Percentiles rank a stretch among this genome's conserved stretches.
Evolutionary conservation across 92 coral and sea anemone genomes (phyloP).

Genomic region (Pocillopora meandrina): DNA sequence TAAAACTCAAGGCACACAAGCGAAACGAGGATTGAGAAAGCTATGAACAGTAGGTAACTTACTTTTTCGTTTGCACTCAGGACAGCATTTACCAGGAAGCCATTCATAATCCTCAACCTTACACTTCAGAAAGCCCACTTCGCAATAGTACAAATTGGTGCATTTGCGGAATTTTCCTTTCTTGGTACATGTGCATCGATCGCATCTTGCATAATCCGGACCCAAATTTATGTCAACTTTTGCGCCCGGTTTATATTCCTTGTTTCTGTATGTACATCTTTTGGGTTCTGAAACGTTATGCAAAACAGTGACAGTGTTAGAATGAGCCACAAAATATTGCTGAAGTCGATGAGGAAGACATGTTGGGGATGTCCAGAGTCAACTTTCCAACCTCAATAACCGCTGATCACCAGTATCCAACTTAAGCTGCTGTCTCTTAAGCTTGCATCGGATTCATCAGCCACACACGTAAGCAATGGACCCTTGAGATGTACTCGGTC

Average conservation of each 20-base stretch:
- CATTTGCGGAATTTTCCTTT: slow-evolving; percentile 9
- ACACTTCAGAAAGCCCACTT: neutral
- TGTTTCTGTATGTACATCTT: neutral
- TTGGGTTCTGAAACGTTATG: neutral
- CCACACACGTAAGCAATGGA: no score
- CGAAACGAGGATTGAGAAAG: neutral
- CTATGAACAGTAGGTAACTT: neutral
- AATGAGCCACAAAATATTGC: neutral
- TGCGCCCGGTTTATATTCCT: neutral
- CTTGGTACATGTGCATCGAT: neutral
- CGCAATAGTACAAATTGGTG: neutral
- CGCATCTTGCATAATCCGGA: neutral
- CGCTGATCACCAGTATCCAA: no score
- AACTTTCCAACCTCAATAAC: no score
- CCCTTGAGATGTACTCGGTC: no score
- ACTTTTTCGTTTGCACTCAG: slow-evolving; percentile 22
- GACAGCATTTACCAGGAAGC: slow-evolving; percentile 11
- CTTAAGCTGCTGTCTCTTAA: no score
- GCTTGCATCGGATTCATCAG: no score
- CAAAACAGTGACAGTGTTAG: neutral
- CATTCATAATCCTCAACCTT: neutral
- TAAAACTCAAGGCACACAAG: no score
- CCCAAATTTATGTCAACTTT: neutral
- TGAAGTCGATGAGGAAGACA: neutral
- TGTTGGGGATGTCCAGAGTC: no score